Base-by-base conservation (phyloP, 2,888 invertebrate species). In the Limnephilus rhombicus region DNA sequence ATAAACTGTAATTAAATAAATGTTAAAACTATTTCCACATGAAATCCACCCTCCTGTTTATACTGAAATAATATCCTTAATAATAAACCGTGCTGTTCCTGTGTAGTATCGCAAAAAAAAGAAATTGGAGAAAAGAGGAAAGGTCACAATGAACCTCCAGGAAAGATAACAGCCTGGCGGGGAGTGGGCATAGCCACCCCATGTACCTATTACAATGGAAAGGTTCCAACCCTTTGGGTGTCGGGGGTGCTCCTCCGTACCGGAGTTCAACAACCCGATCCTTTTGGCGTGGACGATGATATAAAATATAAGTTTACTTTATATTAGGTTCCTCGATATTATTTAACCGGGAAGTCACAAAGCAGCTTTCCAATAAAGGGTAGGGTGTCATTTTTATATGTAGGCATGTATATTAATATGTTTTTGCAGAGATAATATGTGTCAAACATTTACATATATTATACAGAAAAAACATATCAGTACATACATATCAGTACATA, bases 111-210 rank as follows among this genome's bases (percentile, higher is more conserved):
- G 18, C 53, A 68, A 5, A 68, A 24, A 68, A 68, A 68, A 83
- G 34, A 83, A 37, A 83, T 83, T 83, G 24, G 45, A 24, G 85
- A 37, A 85, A 83, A 85, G 45, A 85, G 85, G 85, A 45, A 85
- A 45, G 85, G 85, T 85, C 85, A 85, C 85, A 85, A 85, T 85
- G 41, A 85, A 29, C 85, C 85, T n/a, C n/a, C 12, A 45, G 85
- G 41, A 85, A 85, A 85, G 37, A 85, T 85, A 85, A 85, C 85
- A 85, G 85, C 85, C n/a, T 45, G 37, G 85, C n/a, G 45, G 18
- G 85, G 85, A 45, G 41, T 18, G 11, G 24, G 45, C 24, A 41
- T 85, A 85, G 24, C 85, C 37, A 37, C 41, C 85, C 85, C 83
- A n/a, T n/a, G n/a, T n/a, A 34, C 45, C 45, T 85, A 41, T 85